Percentiles rank a stretch among this genome's conserved stretches.
Conservation (phyloP, 2,888 invertebrate genomes). For the Odontocerum albicorne region DNA sequence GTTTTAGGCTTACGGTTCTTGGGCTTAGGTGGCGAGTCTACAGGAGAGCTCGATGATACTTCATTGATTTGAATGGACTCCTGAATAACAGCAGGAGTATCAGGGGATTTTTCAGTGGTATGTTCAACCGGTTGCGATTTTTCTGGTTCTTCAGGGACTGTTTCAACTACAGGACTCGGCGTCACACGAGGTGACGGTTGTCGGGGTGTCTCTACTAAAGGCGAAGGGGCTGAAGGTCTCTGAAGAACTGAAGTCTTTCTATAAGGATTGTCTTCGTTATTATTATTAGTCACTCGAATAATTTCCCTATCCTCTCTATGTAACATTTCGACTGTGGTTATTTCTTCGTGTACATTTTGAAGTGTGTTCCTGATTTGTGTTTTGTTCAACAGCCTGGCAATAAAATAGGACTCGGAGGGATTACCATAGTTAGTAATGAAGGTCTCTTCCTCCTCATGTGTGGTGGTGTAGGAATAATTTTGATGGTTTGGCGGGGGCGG, state of each 20-base stretch:
- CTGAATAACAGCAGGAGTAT: constrained; percentile 38
- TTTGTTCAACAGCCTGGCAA: constrained; percentile 51
- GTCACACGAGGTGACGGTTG: not conserved
- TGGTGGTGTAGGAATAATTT: constrained; percentile 1
- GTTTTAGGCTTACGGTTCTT: constrained; percentile 44
- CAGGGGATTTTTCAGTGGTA: not conserved
- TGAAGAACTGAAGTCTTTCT: constrained; percentile 26
- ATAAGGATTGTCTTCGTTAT: constrained; percentile 21
- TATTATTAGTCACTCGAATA: constrained; percentile 19
- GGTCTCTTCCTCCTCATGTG: constrained; percentile 41
- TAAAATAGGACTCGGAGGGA: constrained; percentile 55
- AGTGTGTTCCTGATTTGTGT: constrained; percentile 50
- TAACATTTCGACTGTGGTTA: constrained; percentile 38
- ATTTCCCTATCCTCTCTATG: constrained; percentile 12
- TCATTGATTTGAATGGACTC: constrained; percentile 66
- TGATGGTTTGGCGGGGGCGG: constrained; percentile 12
- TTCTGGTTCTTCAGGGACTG: constrained; percentile 1
- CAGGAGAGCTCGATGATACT: constrained; percentile 64
- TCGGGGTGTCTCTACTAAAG: constrained; percentile 4
- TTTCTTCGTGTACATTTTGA: constrained; percentile 50
- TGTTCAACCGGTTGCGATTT: not conserved
- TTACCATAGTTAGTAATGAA: constrained; percentile 51
- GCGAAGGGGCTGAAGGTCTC: constrained; percentile 13
- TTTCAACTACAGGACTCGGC: constrained; percentile 2
- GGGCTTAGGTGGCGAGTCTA: constrained; percentile 46